Base-by-base conservation (phyloP, 2,888 invertebrate genomes). In the Copidosoma aretas region DNA sequence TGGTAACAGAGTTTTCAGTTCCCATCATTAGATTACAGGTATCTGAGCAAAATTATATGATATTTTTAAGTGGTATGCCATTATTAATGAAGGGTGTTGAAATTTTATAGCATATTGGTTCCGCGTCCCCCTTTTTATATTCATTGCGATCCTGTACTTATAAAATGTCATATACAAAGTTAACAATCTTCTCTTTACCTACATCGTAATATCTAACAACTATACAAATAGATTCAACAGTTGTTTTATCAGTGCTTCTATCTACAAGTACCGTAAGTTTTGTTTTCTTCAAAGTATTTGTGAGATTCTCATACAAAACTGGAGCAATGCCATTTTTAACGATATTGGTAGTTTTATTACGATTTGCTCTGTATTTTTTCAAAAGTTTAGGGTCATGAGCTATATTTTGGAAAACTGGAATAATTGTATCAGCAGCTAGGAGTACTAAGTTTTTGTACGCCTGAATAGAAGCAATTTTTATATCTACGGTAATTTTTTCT, bases 21-120 rank as follows among this genome's bases (percentile, higher is more conserved):
- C 64, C 64, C 64, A 64, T 64, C 64, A 64, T 64, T 51, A 57
- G 10, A 58, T 49, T 57, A 41, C 57, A 58, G 3, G 57, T 64
- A 39, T 64, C 64, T 10, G 58, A 49, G 39, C 57, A 64, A 22
- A 64, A 64, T 8, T 32, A 21, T 1, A 58, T 49, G 5, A 46
- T 25, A 24, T 63, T 56, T 2, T 39, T 21, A 24, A 25, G 15
- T 21, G 49, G 58, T 10, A 58, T 39, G 17, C 58, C 17, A 10
- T n/a, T 10, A 1, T 0, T 22, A 8, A 21, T 25, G 39, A 64
- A 64, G 1, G 49, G 32, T 15, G 46, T 1, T 1, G 25, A 46
- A 1, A 64, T 10, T 21, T 19, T 32, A 15, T 57, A n/a, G 21
- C 24, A 32, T 4, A 64, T 25, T 10, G 25, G 3, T 19, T 56